A percentile compares a stretch with the other conserved stretches of the same genome.
phyloP scores from a whole-genome alignment of 2,113 vertebrate genomes.

The Cynocephalus volans region DNA sequence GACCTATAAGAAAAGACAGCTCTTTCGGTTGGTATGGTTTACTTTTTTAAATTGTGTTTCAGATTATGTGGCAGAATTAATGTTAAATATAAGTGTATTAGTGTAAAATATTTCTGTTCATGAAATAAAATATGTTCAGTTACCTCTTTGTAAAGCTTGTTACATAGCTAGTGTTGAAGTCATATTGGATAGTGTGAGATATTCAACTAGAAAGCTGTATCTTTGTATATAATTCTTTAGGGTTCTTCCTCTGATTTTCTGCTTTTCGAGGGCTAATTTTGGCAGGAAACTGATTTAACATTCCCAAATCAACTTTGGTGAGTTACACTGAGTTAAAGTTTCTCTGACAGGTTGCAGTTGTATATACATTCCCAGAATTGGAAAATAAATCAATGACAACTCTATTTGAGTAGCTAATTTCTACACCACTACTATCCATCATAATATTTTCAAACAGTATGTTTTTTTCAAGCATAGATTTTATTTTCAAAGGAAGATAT shows the following conservation, averaged over 20 bases:
- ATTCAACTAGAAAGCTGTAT: neutral
- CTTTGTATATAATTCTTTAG: neutral
- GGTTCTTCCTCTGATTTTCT: neutral
- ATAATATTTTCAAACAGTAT: conserved; percentile 16
- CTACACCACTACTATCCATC: neutral
- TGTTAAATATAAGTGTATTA: conserved; percentile 79
- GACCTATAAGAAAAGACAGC: conserved; percentile 95
- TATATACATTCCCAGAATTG: neutral
- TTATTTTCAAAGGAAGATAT: conserved; percentile 51
- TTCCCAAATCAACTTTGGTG: neutral
- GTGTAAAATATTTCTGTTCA: conserved; percentile 74
- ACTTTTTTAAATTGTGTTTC: conserved; percentile 82
- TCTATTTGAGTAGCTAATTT: neutral
- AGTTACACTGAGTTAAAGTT: conserved; percentile 39
- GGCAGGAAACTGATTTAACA: neutral
- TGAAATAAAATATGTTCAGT: conserved; percentile 48
- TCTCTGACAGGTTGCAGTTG: neutral
- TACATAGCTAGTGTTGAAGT: neutral
- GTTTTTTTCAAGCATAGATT: conserved; percentile 33
- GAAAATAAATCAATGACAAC: conserved; percentile 46
- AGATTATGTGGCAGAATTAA: conserved; percentile 67
- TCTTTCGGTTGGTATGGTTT: conserved; percentile 95
- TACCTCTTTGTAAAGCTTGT: conserved; percentile 39
- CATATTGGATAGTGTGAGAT: neutral
- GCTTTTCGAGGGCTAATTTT: neutral